A percentile compares a stretch with the other conserved stretches of the same genome.
Conservation (phyloP, 2,888 invertebrate species). For the Saturnia pavonia region DNA sequence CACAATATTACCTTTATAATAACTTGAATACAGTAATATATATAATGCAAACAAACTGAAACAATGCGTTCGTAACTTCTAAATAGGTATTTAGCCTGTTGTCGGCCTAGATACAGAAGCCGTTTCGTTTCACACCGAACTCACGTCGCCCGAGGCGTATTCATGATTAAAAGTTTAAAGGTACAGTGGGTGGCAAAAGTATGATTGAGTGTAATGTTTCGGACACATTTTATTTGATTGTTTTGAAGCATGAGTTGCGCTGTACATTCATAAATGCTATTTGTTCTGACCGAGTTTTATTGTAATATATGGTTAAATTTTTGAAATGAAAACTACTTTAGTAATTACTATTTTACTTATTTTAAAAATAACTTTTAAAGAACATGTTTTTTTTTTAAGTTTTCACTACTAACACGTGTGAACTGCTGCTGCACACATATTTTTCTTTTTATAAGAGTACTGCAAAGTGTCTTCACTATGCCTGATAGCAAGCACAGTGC, state of each 20-base stretch:
- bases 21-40: background rate
- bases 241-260: background rate
- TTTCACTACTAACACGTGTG: too few relatives aligned
- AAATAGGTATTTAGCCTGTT: slow-evolving; percentile 13
- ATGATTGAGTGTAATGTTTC: slow-evolving; percentile 17
- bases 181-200: slow-evolving; percentile 24
- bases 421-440: too few relatives aligned
- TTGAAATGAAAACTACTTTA: too few relatives aligned
- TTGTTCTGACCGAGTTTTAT: background rate
- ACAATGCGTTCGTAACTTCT: slow-evolving; percentile 19
- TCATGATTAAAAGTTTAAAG: slow-evolving; percentile 22
- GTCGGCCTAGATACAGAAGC: slow-evolving; percentile 19
- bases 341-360: too few relatives aligned
- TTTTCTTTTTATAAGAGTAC: too few relatives aligned
- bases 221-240: background rate
- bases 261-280: background rate
- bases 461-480: too few relatives aligned
- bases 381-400: too few relatives aligned
- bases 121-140: slow-evolving; percentile 27
- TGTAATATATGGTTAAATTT: too few relatives aligned
- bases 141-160: slow-evolving; percentile 20
- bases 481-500: too few relatives aligned
- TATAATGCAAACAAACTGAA: background rate
- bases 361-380: too few relatives aligned
- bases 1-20: background rate